Percentiles rank a stretch among this genome's conserved stretches.
phyloP scores from a whole-genome alignment of 2,797 vertebrate genomes.

The Enteromius mattozi region DNA sequence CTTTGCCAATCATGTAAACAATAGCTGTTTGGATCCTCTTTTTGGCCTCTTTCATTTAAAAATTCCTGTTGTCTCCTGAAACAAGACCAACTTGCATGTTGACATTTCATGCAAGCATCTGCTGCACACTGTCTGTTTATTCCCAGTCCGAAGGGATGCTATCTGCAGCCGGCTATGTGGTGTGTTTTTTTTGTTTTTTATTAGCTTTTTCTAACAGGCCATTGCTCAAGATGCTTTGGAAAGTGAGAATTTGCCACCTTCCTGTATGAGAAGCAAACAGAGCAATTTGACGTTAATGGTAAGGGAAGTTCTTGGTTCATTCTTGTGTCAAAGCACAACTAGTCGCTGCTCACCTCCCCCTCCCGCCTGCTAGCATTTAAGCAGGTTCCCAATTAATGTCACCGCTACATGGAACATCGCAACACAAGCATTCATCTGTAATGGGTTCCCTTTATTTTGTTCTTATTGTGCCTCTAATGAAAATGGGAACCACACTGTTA shows the following conservation, averaged over 20 bases:
- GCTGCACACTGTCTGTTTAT: slow-evolving; percentile 62
- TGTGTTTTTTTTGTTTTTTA: too few relatives aligned
- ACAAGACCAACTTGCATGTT: slow-evolving; percentile 50
- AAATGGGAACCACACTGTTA: slow-evolving; percentile 44
- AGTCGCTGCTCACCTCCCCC: slow-evolving; percentile 61
- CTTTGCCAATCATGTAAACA: slow-evolving; percentile 58
- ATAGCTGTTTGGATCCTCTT: slow-evolving; percentile 55
- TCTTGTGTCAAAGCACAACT: slow-evolving; percentile 61
- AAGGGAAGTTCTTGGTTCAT: slow-evolving; percentile 54
- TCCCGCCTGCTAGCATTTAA: neutral
- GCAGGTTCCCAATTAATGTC: slow-evolving; percentile 33
- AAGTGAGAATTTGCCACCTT: slow-evolving; percentile 63
- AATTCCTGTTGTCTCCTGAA: slow-evolving; percentile 58
- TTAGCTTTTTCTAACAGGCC: slow-evolving; percentile 55
- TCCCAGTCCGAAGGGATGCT: slow-evolving; percentile 47
- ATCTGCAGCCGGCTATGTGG: slow-evolving; percentile 66
- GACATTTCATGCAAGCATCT: slow-evolving; percentile 70
- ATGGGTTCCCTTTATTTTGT: slow-evolving; percentile 48
- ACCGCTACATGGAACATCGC: slow-evolving; percentile 1
- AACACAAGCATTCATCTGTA: slow-evolving; percentile 33
- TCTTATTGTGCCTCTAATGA: slow-evolving; percentile 45
- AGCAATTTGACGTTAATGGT: slow-evolving; percentile 52
- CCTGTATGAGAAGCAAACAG: slow-evolving; percentile 64
- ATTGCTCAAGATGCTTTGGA: slow-evolving; percentile 64
- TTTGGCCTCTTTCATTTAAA: slow-evolving; percentile 61